Conservation (phyloP, 2,113 vertebrate genomes). For the Caloenas nicobarica region DNA sequence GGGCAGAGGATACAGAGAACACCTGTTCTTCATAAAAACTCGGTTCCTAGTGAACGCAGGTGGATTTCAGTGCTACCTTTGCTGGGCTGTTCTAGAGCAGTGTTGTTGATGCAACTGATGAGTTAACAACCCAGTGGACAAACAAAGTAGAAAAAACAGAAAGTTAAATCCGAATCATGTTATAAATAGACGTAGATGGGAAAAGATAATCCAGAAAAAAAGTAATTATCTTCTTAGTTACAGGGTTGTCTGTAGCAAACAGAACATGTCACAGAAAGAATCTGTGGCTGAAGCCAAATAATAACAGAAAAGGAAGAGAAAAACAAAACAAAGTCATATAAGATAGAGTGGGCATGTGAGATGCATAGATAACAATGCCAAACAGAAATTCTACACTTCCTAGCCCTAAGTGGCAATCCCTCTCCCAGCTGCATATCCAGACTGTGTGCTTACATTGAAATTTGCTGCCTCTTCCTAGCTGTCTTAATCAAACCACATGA, state of each 20-base stretch:
- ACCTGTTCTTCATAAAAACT: neutral
- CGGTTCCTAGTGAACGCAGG: neutral
- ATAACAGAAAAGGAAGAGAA: neutral
- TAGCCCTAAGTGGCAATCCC: neutral
- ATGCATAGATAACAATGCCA: neutral
- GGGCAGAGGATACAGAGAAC: neutral
- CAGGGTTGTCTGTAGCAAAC: neutral
- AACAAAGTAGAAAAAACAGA: neutral
- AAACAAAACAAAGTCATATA: too few species aligned
- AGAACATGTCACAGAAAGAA: neutral
- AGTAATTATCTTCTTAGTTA: neutral
- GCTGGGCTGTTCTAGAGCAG: neutral
- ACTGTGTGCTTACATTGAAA: neutral
- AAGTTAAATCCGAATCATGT: neutral
- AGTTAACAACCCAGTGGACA: neutral
- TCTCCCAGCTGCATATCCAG: neutral
- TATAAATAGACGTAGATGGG: neutral
- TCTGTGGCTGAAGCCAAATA: neutral
- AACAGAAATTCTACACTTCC: neutral
- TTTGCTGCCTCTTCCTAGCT: neutral
- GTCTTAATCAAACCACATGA: neutral
- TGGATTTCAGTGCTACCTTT: neutral
- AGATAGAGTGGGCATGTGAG: neutral
- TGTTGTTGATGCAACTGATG: neutral
- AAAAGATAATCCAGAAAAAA: neutral